Conservation (phyloP, 1,140 invertebrate genomes). For the Anagrus nilaparvatae region DNA sequence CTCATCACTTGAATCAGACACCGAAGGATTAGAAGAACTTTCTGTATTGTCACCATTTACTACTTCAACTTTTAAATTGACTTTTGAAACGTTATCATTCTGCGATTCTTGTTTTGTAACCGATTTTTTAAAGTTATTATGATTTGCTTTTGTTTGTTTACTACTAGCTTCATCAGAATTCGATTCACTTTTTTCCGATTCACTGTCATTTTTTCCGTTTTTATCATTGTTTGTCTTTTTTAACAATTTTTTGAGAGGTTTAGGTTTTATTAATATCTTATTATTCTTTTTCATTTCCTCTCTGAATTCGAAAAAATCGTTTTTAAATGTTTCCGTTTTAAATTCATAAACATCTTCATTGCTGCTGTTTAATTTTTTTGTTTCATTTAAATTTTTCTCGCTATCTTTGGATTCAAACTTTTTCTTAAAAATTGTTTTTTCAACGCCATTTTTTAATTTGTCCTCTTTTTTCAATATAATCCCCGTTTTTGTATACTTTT, state of each 20-base stretch:
- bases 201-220: slow-evolving; percentile 27
- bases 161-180: slow-evolving; percentile 24
- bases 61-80: slow-evolving; percentile 32
- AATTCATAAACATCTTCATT: slow-evolving; percentile 24
- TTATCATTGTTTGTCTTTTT: slow-evolving; percentile 27
- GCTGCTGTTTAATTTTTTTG: slow-evolving; percentile 25
- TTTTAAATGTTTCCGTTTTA: slow-evolving; percentile 26
- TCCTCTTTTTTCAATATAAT: slow-evolving; percentile 29
- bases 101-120: slow-evolving; percentile 19
- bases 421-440: slow-evolving; percentile 32
- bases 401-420: slow-evolving; percentile 29
- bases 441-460: slow-evolving; percentile 30
- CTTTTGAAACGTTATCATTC: slow-evolving; percentile 22
- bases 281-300: slow-evolving; percentile 30
- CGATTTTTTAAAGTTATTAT: slow-evolving; percentile 17
- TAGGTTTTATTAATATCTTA: slow-evolving; percentile 29
- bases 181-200: slow-evolving; percentile 26
- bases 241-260: slow-evolving; percentile 22
- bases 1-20: slow-evolving; percentile 25
- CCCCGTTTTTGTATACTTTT: slow-evolving; percentile 27
- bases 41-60: slow-evolving; percentile 23
- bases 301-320: slow-evolving; percentile 30
- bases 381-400: slow-evolving; percentile 24
- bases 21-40: slow-evolving; percentile 21
- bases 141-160: slow-evolving; percentile 24